Percentiles rank a stretch among this genome's conserved stretches.
These are phyloP conservation scores for Lepus townsendii DNA, from an alignment of 2,797 vertebrate species.

Conservation along the genomic window DNA sequence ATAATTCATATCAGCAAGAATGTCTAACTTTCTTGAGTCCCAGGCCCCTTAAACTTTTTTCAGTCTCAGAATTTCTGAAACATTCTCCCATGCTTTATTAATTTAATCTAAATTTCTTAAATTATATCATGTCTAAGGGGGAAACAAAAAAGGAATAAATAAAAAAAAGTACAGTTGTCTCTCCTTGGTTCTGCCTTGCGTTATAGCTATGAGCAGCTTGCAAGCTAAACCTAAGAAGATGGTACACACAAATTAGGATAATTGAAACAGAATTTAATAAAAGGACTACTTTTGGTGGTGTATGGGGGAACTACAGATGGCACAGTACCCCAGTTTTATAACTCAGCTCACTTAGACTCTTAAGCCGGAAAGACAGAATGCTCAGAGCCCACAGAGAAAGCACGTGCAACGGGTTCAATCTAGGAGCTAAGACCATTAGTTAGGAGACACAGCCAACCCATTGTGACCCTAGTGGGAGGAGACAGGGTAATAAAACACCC, in stretches of 20 bases:
- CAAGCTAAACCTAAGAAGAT: neutral
- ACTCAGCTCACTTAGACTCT: neutral
- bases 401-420: neutral
- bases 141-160: neutral
- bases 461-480: no score
- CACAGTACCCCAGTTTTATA: neutral
- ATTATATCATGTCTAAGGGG: neutral
- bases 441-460: neutral
- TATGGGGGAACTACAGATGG: neutral
- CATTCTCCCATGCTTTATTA: neutral
- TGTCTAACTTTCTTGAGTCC: neutral
- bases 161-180: neutral
- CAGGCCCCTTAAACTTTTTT: neutral
- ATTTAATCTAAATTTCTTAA: neutral
- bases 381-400: neutral
- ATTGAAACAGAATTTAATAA: neutral
- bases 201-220: neutral
- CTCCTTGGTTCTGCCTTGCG: neutral
- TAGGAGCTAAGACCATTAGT: neutral
- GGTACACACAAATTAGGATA: neutral
- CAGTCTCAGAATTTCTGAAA: no score
- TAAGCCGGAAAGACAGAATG: neutral
- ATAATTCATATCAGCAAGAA: constrained; percentile 1
- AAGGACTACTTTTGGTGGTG: neutral
- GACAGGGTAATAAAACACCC: neutral